Evolutionary conservation across 2,797 vertebrate species (phyloP).

Genomic region (Paguma larvata): DNA sequence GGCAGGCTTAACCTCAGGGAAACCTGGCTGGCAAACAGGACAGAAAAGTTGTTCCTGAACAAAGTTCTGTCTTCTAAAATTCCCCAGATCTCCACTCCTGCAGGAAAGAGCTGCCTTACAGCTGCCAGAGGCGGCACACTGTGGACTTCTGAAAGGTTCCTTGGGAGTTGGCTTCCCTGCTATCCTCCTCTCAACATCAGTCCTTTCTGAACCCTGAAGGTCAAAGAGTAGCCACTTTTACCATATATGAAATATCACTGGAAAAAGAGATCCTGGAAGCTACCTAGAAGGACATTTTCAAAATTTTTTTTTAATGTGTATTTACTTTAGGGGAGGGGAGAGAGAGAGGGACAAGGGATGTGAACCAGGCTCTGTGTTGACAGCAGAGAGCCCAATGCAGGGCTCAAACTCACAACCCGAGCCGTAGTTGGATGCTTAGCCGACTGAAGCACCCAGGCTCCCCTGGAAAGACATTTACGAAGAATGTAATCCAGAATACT

Average conservation of each 20-base stretch:
- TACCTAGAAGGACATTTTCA: slow-evolving; percentile 18
- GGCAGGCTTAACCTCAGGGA: background rate
- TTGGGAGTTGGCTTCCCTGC: background rate
- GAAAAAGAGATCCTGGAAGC: slow-evolving; percentile 40
- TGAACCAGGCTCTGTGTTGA: too few relatives aligned
- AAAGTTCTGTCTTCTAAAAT: slow-evolving; percentile 32
- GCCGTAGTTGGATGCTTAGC: too few relatives aligned
- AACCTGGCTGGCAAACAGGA: slow-evolving; percentile 18
- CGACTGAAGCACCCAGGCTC: too few relatives aligned
- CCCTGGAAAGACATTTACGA: slow-evolving; percentile 8
- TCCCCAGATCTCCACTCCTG: background rate
- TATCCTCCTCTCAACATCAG: background rate
- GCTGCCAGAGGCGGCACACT: background rate
- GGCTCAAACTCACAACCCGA: too few relatives aligned
- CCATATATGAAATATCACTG: background rate
- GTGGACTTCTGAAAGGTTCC: background rate
- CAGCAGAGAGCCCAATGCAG: too few relatives aligned
- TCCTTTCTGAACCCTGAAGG: background rate
- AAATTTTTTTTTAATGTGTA: background rate
- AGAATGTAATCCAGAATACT: slow-evolving; percentile 17
- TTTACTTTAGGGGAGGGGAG: too few relatives aligned
- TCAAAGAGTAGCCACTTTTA: slow-evolving; percentile 22
- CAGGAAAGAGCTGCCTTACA: background rate
- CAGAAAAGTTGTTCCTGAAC: background rate
- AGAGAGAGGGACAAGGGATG: too few relatives aligned